Evolutionary conservation across 2,797 vertebrate species (phyloP).

Genomic region (Platalea minor): DNA sequence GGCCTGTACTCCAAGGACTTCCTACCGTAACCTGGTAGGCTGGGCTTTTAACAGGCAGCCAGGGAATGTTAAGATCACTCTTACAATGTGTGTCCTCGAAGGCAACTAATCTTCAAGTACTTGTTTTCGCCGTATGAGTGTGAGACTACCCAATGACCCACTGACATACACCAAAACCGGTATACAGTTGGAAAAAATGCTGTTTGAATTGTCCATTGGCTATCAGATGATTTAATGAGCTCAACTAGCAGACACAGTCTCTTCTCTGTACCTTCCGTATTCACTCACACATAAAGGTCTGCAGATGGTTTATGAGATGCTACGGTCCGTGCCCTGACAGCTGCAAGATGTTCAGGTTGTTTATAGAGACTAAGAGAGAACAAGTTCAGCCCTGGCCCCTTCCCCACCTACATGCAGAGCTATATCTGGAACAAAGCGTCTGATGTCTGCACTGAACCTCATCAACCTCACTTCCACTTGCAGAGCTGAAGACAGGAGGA

Average conservation of each 20-base stretch:
- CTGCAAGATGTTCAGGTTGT: neutral
- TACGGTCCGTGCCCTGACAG: neutral
- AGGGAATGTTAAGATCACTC: neutral
- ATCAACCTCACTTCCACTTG: neutral
- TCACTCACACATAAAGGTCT: neutral
- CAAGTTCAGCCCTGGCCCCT: neutral
- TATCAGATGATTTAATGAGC: neutral
- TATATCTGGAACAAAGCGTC: neutral
- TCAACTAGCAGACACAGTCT: neutral
- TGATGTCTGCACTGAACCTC: neutral
- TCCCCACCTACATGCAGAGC: neutral
- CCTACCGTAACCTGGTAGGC: neutral
- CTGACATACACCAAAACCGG: neutral
- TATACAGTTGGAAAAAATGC: neutral
- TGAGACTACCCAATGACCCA: neutral
- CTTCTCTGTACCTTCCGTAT: neutral
- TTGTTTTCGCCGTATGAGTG: rapidly evolving
- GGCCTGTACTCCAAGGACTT: neutral
- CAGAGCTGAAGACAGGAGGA: neutral
- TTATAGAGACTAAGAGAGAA: neutral
- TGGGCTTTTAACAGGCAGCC: neutral
- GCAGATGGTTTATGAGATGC: neutral
- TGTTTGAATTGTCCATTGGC: neutral
- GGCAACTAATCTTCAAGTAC: neutral
- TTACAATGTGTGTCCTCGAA: neutral